Percentiles rank a stretch among this genome's conserved stretches.
Conservation (phyloP, 2,113 vertebrate genomes). For the Aegypius monachus region DNA sequence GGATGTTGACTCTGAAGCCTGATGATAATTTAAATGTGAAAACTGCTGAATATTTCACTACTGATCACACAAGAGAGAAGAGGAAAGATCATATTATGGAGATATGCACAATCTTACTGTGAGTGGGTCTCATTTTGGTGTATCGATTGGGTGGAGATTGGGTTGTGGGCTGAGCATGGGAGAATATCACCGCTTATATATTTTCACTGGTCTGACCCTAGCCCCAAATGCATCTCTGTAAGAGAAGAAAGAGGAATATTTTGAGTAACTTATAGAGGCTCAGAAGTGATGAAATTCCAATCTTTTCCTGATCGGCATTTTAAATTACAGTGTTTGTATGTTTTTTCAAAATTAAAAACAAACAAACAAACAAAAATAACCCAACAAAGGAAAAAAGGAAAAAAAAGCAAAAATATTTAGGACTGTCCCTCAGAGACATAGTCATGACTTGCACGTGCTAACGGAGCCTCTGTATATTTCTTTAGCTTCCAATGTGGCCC, state of each 20-base stretch:
- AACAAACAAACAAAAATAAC: background rate
- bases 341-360: background rate
- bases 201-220: constrained; percentile 59
- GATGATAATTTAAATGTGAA: constrained; percentile 71
- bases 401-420: background rate
- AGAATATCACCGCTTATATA: constrained; percentile 29
- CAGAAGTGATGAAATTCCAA: background rate
- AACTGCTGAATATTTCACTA: constrained; percentile 70
- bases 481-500: background rate
- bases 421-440: constrained; percentile 26
- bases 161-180: constrained; percentile 61
- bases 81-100: constrained; percentile 70
- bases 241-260: constrained; percentile 1
- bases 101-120: constrained; percentile 71
- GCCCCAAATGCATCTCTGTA: constrained; percentile 52
- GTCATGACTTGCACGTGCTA: background rate
- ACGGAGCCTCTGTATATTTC: constrained; percentile 19
- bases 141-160: constrained; percentile 54
- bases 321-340: background rate
- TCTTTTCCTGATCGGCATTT: background rate
- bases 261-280: constrained; percentile 16
- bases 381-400: background rate
- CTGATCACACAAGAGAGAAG: constrained; percentile 69
- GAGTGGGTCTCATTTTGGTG: constrained; percentile 71
- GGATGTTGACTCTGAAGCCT: constrained; percentile 72